Evolutionary conservation across 2,113 vertebrate species (phyloP).

Genomic region (Tringa solitaria): DNA sequence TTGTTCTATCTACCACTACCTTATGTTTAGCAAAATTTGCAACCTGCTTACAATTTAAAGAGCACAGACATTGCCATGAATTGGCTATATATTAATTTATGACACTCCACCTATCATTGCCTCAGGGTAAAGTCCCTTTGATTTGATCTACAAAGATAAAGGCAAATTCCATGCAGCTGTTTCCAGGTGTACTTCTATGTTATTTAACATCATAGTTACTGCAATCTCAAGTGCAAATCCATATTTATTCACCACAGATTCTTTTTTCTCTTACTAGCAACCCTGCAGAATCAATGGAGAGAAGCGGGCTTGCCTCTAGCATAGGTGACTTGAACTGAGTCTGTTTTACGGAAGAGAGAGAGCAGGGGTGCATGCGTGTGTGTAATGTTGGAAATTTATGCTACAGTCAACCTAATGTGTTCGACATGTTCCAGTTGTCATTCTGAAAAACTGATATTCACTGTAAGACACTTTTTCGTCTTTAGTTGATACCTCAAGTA

Average conservation of each 20-base stretch:
- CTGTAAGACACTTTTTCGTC: neutral
- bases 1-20: neutral
- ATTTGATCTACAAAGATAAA: neutral
- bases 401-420: neutral
- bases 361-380: fast-evolving
- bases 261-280: neutral
- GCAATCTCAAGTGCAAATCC: neutral
- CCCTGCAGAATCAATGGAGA: neutral
- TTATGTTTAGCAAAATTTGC: neutral
- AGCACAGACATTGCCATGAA: neutral
- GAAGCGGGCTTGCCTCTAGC: neutral
- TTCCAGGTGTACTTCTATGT: neutral
- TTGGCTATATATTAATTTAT: neutral
- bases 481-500: neutral
- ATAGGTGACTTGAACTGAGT: neutral
- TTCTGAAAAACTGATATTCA: neutral
- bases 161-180: neutral
- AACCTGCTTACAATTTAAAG: neutral
- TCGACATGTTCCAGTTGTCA: neutral
- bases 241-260: neutral
- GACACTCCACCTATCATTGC: neutral
- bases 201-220: neutral
- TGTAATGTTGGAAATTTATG: neutral
- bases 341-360: neutral
- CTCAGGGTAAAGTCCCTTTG: neutral